phyloP scores from a whole-genome alignment of 2,888 invertebrate genomes.

The Scaptomyza tumidula region DNA sequence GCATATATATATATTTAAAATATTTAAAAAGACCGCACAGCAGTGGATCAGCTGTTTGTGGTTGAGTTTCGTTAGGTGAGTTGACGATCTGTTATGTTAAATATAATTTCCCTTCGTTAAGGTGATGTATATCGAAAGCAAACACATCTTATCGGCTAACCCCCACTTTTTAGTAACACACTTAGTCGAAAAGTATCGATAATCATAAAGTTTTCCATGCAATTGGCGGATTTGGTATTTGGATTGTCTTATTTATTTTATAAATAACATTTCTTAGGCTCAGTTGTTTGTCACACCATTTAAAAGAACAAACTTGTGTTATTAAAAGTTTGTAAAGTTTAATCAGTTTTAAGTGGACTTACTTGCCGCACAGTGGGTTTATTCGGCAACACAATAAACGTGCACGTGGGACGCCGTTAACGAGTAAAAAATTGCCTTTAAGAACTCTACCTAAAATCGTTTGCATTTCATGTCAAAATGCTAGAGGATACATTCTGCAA shows the following conservation, averaged over 20 bases:
- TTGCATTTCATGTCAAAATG: slow-evolving; percentile 35
- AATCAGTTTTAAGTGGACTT: not conserved
- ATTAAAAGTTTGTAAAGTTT: not conserved
- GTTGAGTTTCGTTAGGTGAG: not conserved
- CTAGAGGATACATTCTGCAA: slow-evolving; percentile 55
- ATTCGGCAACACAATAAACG: not conserved
- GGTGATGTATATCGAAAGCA: not conserved
- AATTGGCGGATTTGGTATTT: slow-evolving; percentile 11
- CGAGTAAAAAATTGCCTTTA: not conserved
- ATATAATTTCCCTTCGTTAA: not conserved
- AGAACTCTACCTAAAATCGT: not conserved
- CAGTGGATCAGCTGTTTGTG: not conserved
- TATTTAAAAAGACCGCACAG: not conserved
- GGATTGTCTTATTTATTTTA: not conserved
- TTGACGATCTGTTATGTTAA: not conserved
- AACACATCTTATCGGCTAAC: not conserved
- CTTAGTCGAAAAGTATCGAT: slow-evolving; percentile 13
- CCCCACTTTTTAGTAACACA: not conserved
- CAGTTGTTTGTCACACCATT: not conserved
- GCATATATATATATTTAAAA: not conserved
- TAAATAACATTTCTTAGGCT: not conserved
- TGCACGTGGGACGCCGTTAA: slow-evolving; percentile 36
- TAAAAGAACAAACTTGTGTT: not conserved
- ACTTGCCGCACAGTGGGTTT: too few relatives aligned
- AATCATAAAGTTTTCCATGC: not conserved